A percentile compares a stretch with the other conserved stretches of the same genome.
These are phyloP conservation scores for Listrodromus nycthemerus DNA, from an alignment of 2,888 invertebrate species.

Conservation along the genomic window DNA sequence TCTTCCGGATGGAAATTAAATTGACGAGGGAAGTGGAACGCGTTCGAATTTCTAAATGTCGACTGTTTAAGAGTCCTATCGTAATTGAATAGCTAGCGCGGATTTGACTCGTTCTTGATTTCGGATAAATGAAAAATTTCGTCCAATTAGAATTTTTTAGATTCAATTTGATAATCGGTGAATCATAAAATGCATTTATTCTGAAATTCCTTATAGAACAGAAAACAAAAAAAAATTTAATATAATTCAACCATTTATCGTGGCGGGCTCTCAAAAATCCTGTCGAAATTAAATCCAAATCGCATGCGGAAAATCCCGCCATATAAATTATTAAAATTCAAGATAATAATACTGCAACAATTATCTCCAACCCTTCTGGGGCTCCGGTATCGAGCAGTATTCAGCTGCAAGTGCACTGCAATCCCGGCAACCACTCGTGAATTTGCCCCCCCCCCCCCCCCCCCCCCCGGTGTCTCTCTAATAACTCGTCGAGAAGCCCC, in stretches of 20 bases:
- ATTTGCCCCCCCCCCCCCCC: background rate
- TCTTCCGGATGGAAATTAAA: background rate
- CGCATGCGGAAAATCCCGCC: background rate
- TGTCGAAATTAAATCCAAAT: background rate
- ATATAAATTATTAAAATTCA: slow-evolving; percentile 2
- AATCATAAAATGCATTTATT: background rate
- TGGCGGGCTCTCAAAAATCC: background rate
- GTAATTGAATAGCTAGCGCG: background rate
- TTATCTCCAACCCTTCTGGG: background rate
- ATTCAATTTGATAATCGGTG: no score
- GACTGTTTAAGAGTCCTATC: background rate
- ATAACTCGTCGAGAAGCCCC: slow-evolving; percentile 15
- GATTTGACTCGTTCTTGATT: background rate
- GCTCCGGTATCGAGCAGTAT: background rate
- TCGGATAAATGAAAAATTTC: no score
- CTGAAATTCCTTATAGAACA: background rate
- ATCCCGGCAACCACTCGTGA: background rate
- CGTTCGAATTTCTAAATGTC: no score
- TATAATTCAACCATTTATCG: background rate
- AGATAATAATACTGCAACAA: background rate
- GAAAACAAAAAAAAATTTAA: background rate
- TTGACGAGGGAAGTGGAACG: background rate
- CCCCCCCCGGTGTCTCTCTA: background rate
- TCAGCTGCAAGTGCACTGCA: background rate
- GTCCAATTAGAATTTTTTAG: no score